These are phyloP conservation scores for Apodemia mormo DNA, from an alignment of 2,888 invertebrate genomes.

Conservation along the genomic window DNA sequence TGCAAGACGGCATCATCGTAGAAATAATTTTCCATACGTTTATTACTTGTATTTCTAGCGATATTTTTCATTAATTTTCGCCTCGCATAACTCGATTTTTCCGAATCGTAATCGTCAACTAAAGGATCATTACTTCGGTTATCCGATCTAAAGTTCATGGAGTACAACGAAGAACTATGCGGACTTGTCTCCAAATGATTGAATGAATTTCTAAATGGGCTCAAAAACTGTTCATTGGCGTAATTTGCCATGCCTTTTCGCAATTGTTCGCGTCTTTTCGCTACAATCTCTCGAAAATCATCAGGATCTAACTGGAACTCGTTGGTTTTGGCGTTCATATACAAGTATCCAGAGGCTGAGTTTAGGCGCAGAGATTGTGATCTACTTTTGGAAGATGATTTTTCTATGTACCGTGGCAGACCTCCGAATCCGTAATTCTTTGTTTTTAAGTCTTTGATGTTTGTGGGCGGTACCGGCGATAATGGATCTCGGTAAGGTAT, in stretches of 20 bases:
- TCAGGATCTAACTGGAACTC: conserved; percentile 75
- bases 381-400: conserved; percentile 59
- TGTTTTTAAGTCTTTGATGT: conserved; percentile 63
- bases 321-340: conserved; percentile 75
- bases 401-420: conserved; percentile 72
- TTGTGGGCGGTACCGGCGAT: conserved; percentile 68
- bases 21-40: conserved; percentile 67
- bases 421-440: conserved; percentile 60
- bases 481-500: conserved; percentile 63
- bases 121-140: conserved; percentile 72
- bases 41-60: conserved; percentile 62
- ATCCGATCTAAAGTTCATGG: conserved; percentile 64
- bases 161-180: conserved; percentile 66
- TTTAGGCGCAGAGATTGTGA: conserved; percentile 72
- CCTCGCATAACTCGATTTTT: conserved; percentile 72
- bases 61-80: conserved; percentile 74
- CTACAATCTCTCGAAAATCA: conserved; percentile 72
- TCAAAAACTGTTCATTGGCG: conserved; percentile 58
- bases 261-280: conserved; percentile 69
- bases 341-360: conserved; percentile 74
- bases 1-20: conserved; percentile 75
- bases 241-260: conserved; percentile 67
- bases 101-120: conserved; percentile 74
- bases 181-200: conserved; percentile 54
- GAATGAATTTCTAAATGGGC: conserved; percentile 57